Conservation (phyloP, 64 coral and sea anemone genomes). For the Dendrophyllia cribrosa region DNA sequence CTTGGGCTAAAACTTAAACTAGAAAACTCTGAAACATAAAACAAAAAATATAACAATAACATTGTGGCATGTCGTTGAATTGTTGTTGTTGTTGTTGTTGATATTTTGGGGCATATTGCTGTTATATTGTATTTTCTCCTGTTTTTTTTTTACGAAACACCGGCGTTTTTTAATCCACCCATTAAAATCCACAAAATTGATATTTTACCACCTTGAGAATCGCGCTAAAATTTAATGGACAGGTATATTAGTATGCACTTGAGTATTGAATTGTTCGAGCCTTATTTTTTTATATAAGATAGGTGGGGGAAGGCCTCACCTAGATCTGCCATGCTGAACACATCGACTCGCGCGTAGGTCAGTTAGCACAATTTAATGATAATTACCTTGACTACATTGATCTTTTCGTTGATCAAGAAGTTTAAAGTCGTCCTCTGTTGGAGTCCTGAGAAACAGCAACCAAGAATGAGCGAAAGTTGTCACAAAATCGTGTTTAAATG, state of each 20-base stretch:
- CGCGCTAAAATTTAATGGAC: too few species aligned
- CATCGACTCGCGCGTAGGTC: neutral
- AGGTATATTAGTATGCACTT: too few species aligned
- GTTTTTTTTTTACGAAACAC: neutral
- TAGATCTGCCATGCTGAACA: too few species aligned
- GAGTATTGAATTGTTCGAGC: too few species aligned
- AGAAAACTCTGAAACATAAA: slow-evolving; percentile 32
- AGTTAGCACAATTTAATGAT: neutral
- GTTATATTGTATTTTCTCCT: neutral
- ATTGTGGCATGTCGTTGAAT: neutral
- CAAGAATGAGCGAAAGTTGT: neutral
- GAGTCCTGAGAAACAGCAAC: slow-evolving; percentile 44
- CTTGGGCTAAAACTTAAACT: slow-evolving; percentile 11
- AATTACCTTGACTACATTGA: neutral
- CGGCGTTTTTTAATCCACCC: neutral
- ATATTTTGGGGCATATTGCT: too few species aligned
- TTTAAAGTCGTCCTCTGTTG: slow-evolving; percentile 65
- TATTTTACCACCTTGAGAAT: too few species aligned
- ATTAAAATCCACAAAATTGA: neutral
- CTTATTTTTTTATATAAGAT: too few species aligned
- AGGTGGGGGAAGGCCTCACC: too few species aligned
- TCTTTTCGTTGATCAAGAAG: slow-evolving; percentile 21
- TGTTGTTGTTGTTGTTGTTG: too few species aligned
- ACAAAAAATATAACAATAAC: neutral
- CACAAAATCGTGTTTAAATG: too few species aligned